A percentile compares a stretch with the other conserved stretches of the same genome.
phyloP scores from a whole-genome alignment of 2,888 invertebrate genomes.

The Mystacides longicornis region DNA sequence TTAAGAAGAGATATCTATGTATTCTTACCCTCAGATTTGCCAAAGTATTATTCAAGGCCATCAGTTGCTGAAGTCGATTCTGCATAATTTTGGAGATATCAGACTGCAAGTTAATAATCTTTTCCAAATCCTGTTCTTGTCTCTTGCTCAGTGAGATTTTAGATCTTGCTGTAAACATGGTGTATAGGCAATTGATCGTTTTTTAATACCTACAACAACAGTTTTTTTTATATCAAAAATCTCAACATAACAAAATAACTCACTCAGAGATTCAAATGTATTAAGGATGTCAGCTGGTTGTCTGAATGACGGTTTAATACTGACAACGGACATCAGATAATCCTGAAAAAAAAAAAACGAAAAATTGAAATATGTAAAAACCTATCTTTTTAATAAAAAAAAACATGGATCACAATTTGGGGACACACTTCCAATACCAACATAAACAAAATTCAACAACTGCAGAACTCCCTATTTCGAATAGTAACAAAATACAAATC shows the following conservation, averaged over 20 bases:
- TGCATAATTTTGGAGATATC: conserved; percentile 54
- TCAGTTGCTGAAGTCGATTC: conserved; percentile 53
- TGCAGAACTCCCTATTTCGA: no score
- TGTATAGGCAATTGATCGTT: not conserved
- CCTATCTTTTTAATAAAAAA: no score
- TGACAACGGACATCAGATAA: conserved; percentile 51
- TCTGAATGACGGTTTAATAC: conserved; percentile 48
- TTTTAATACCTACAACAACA: not conserved
- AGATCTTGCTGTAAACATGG: conserved; percentile 40
- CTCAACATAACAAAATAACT: not conserved
- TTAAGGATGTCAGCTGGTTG: conserved; percentile 55
- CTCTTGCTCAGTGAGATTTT: conserved; percentile 48
- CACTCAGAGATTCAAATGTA: conserved; percentile 54
- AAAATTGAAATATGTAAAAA: no score
- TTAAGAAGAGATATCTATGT: no score
- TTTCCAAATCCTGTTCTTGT: conserved; percentile 49
- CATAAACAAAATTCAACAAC: no score
- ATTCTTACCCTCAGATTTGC: conserved; percentile 48
- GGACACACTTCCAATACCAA: no score
- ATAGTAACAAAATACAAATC: no score
- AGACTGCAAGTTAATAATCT: conserved; percentile 49
- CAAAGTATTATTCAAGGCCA: conserved; percentile 56
- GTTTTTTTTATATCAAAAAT: not conserved
- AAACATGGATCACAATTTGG: no score
- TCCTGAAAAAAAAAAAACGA: conserved; percentile 35